Conservation (phyloP, 2,797 vertebrate species). For the Argya squamiceps region DNA sequence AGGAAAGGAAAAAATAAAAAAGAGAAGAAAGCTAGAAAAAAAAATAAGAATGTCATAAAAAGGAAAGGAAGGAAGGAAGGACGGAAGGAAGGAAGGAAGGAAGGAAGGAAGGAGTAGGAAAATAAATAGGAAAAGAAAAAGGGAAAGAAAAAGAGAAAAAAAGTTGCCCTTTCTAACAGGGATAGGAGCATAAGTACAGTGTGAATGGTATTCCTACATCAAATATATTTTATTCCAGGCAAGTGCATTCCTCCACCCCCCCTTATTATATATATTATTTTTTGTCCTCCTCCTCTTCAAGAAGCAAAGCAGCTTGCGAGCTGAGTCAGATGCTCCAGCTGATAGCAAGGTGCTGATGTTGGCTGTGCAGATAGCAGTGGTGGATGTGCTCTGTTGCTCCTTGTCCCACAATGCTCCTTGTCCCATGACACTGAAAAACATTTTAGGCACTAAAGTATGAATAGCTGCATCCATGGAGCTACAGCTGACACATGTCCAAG, state of each 20-base stretch:
- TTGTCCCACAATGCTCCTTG: rapidly evolving
- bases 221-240: neutral
- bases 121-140: neutral
- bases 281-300: neutral
- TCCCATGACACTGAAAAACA: rapidly evolving
- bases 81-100: too few species aligned
- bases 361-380: rapidly evolving
- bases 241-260: rapidly evolving
- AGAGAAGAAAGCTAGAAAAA: too few species aligned
- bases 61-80: too few species aligned
- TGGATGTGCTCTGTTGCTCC: neutral
- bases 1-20: too few species aligned
- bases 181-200: rapidly evolving
- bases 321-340: neutral
- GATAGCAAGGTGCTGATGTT: rapidly evolving
- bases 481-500: rapidly evolving
- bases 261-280: too few species aligned
- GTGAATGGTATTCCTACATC: neutral
- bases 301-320: neutral
- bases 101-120: too few species aligned
- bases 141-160: neutral
- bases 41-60: too few species aligned
- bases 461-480: rapidly evolving
- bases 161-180: neutral
- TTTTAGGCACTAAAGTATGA: neutral